Evolutionary conservation across 2,113 vertebrate species (phyloP).

Genomic region (Malaclemys terrapin): DNA sequence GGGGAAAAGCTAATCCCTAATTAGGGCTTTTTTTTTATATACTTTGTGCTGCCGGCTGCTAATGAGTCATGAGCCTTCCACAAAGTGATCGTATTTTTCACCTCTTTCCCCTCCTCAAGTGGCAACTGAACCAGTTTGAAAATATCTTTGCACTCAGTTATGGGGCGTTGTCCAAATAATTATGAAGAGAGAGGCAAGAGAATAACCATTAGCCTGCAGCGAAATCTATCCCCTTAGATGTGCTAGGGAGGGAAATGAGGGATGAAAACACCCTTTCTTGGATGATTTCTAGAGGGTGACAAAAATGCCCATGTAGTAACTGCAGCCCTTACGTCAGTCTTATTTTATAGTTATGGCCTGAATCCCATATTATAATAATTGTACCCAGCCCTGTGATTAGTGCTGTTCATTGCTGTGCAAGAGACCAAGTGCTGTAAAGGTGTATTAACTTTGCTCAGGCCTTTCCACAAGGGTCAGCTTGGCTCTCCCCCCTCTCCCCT

Average conservation of each 20-base stretch:
- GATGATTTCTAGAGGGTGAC: not conserved
- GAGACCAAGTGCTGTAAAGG: not conserved
- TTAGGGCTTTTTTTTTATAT: not conserved
- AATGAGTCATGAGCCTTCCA: not conserved
- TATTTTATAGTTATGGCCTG: not conserved
- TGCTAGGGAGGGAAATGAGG: not conserved
- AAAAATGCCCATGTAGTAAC: not conserved
- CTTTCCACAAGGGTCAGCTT: not conserved
- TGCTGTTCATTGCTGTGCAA: not conserved
- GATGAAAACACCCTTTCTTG: not conserved
- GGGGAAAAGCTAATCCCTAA: not conserved
- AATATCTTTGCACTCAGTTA: not conserved
- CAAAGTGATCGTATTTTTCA: not conserved
- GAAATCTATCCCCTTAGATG: not conserved
- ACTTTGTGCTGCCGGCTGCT: not conserved
- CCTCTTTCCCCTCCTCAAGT: not conserved
- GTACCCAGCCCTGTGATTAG: not conserved
- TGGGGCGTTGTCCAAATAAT: not conserved
- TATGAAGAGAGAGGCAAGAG: not conserved
- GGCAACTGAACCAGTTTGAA: constrained; percentile 18
- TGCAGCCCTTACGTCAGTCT: not conserved
- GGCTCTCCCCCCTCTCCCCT: not conserved
- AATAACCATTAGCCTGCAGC: accelerated
- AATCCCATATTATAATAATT: not conserved
- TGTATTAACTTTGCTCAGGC: not conserved